Percentiles rank a stretch among this genome's conserved stretches.
Conservation (phyloP, 2,888 invertebrate species). For the Willowsia nigromaculata region DNA sequence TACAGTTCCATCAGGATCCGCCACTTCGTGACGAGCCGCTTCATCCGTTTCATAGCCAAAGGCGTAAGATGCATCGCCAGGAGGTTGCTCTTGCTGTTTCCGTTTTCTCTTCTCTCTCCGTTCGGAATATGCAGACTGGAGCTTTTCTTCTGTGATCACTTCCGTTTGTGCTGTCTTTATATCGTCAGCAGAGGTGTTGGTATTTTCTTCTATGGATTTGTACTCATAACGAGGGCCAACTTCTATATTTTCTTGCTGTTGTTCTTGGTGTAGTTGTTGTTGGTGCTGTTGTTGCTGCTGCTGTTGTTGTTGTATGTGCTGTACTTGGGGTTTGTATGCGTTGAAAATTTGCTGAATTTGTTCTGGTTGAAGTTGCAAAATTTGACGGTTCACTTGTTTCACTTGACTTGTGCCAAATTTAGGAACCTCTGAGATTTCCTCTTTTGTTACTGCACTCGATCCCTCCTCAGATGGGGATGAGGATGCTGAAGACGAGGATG, state of each 20-base stretch:
- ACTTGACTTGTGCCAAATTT: conserved; percentile 16
- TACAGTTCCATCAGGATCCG: conserved; percentile 75
- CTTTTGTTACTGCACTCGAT: conserved; percentile 41
- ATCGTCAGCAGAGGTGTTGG: conserved; percentile 39
- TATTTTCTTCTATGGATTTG: conserved; percentile 40
- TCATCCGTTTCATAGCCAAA: conserved; percentile 75
- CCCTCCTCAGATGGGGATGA: conserved; percentile 53
- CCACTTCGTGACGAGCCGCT: conserved; percentile 73
- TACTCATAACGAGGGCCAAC: conserved; percentile 58
- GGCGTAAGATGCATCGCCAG: conserved; percentile 73
- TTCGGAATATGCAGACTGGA: conserved; percentile 66
- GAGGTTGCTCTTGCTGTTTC: conserved; percentile 43
- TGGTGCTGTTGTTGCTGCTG: not conserved
- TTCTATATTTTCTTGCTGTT: not conserved
- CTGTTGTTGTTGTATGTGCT: conserved; percentile 2
- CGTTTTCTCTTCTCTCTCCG: conserved; percentile 55
- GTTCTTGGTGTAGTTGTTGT: not conserved
- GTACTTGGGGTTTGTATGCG: not conserved
- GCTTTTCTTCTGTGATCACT: conserved; percentile 63
- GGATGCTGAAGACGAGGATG: conserved; percentile 50
- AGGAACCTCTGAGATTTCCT: conserved; percentile 57
- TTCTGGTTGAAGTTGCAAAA: conserved; percentile 43
- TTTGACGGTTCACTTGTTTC: conserved; percentile 22
- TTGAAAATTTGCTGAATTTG: conserved; percentile 58
- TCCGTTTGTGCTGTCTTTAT: conserved; percentile 60